Conservation (phyloP, 1,140 invertebrate genomes). For the Micrasema longulum region DNA sequence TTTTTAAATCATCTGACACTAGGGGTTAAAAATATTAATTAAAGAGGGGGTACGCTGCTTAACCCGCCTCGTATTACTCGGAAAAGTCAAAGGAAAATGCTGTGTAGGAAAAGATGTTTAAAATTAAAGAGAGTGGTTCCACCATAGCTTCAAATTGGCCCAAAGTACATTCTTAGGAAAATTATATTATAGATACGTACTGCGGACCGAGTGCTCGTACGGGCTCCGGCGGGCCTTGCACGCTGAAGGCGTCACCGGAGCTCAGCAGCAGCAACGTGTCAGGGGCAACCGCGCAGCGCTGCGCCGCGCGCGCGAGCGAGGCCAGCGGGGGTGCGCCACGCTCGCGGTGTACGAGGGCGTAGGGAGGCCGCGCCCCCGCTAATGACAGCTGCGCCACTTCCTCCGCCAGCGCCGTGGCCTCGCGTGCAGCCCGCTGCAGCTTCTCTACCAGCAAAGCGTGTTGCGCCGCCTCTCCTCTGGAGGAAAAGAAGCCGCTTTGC, state of each 20-base stretch:
- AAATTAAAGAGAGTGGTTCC: too few species aligned
- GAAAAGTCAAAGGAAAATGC: too few species aligned
- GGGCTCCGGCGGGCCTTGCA: constrained; percentile 31
- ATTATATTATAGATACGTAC: too few species aligned
- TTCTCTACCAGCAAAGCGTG: constrained; percentile 7
- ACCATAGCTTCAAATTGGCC: too few species aligned
- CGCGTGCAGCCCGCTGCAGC: not conserved
- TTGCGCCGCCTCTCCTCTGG: not conserved
- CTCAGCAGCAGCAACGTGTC: constrained; percentile 74
- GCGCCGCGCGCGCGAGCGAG: constrained; percentile 72
- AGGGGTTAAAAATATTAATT: too few species aligned
- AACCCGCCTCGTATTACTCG: too few species aligned
- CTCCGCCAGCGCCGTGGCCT: not conserved
- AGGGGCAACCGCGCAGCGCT: constrained; percentile 61
- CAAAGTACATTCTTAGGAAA: too few species aligned
- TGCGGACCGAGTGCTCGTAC: constrained; percentile 37
- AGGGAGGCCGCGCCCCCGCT: not conserved
- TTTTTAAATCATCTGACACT: too few species aligned
- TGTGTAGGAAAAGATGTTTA: too few species aligned
- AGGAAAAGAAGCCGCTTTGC: not conserved
- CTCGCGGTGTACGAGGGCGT: constrained; percentile 69
- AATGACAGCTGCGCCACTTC: constrained; percentile 19
- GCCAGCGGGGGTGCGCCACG: constrained; percentile 81
- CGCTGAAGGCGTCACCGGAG: constrained; percentile 69
- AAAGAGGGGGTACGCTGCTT: too few species aligned